phyloP scores from a whole-genome alignment of 2,888 invertebrate species.

The Sussaba pulchella region DNA sequence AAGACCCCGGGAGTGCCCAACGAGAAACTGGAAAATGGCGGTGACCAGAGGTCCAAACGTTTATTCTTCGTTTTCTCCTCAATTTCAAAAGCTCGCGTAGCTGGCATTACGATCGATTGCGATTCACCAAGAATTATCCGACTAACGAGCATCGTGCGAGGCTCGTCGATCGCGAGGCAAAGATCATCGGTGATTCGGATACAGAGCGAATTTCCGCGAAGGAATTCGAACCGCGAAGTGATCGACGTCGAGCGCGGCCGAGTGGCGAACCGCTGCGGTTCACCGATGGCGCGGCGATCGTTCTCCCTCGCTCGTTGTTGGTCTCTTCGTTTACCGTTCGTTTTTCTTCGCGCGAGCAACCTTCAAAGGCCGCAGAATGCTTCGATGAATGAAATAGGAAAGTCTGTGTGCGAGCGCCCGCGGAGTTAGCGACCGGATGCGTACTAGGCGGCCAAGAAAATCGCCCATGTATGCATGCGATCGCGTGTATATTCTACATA shows the following conservation, averaged over 20 bases:
- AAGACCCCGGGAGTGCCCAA: too few species aligned
- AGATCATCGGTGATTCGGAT: constrained; percentile 54
- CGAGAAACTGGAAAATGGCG: too few species aligned
- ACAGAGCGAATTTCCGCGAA: constrained; percentile 57
- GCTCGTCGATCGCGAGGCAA: constrained; percentile 32
- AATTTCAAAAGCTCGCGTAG: too few species aligned
- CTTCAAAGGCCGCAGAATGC: constrained; percentile 84
- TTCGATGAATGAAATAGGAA: constrained; percentile 83
- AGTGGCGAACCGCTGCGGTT: constrained; percentile 1
- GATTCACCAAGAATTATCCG: background rate
- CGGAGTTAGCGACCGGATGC: constrained; percentile 77
- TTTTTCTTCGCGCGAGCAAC: constrained; percentile 78
- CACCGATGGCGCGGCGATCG: constrained; percentile 30
- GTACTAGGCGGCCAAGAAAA: constrained; percentile 68
- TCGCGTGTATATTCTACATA: constrained; percentile 8
- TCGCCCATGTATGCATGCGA: too few species aligned
- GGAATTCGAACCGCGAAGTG: constrained; percentile 62
- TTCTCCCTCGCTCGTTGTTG: constrained; percentile 29
- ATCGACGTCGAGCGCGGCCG: constrained; percentile 33
- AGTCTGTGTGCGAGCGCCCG: constrained; percentile 74
- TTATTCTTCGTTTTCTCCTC: too few species aligned
- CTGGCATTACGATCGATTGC: background rate
- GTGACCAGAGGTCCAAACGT: too few species aligned
- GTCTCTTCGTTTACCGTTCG: constrained; percentile 62
- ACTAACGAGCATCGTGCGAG: background rate